These are phyloP conservation scores for Brachionichthys hirsutus DNA, from an alignment of 2,113 vertebrate species.

Conservation along the genomic window DNA sequence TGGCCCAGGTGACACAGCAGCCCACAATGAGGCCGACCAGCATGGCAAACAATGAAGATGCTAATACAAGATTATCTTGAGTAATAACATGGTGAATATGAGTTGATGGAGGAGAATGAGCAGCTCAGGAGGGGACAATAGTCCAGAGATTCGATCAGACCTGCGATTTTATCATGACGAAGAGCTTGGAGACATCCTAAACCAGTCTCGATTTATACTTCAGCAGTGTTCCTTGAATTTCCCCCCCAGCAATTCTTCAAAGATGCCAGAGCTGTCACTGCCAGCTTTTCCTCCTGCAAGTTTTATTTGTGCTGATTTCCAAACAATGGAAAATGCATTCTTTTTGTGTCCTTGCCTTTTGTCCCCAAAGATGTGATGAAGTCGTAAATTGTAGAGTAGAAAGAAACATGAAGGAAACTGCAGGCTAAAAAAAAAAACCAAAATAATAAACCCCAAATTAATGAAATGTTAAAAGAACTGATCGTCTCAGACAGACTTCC, in stretches of 20 bases:
- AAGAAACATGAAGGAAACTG: slow-evolving; percentile 18
- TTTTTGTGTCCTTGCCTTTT: slow-evolving; percentile 3
- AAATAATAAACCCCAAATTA: background rate
- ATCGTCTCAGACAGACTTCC: background rate
- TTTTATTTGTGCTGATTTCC: background rate
- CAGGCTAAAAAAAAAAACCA: background rate
- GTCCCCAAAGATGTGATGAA: slow-evolving; percentile 14
- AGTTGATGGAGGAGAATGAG: background rate
- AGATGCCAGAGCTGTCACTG: too few relatives aligned
- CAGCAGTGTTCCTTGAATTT: too few relatives aligned
- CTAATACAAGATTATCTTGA: slow-evolving; percentile 32
- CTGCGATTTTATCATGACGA: too few relatives aligned
- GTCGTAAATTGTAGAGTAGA: slow-evolving; percentile 9
- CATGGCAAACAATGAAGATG: slow-evolving; percentile 27
- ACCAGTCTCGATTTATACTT: too few relatives aligned
- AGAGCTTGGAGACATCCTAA: too few relatives aligned
- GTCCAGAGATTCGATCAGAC: too few relatives aligned
- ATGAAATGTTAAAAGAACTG: background rate
- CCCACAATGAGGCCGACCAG: slow-evolving; percentile 17
- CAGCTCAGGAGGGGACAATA: background rate
- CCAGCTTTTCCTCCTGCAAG: too few relatives aligned
- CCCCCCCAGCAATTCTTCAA: too few relatives aligned
- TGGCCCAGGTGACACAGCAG: slow-evolving; percentile 50
- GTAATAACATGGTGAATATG: slow-evolving; percentile 21
- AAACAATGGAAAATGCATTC: background rate